Base-by-base conservation (phyloP, 2,888 invertebrate species). In the Apeira syringaria region DNA sequence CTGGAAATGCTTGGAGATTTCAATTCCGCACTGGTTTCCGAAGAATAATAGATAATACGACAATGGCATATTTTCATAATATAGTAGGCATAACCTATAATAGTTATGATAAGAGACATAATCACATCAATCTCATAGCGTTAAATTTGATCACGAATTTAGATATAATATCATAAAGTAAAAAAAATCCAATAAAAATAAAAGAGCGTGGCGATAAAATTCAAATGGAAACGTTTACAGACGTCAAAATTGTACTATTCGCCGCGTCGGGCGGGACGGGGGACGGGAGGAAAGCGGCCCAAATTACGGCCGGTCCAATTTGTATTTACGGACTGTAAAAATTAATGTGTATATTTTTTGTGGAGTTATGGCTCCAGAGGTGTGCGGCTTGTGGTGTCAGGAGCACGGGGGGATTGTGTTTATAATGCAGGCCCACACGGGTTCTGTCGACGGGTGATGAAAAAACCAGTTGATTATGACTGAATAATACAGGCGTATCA, bases 211-310 rank as follows among this genome's bases (percentile, higher is more conserved):
- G 65, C 53, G 48, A 68, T 73, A 76, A 76, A 77, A 68, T 54
- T 67, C 59, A 65, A 74, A 77, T 72, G 61, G 66, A 68, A 71
- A 61, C 57, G 62, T 59, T 65, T 57, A 62, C 61, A 69, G 68
- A 65, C 54, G 62, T 57, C 59, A 65, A 67, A 66, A 60, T 59
- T 56, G 56, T 58, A 53, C 59, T 53, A 56, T 60, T 53, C 59
- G 46, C 46, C 47, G 41, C 39, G 34, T 7, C 0, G 34, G 33
- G 15, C 25, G 5, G 47, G 48, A 24, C 22, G n/a, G n/a, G 51
- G 33, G 20, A 18, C 30, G 55, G 35, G 46, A 41, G 32, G 45
- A 29, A 7, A 4, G 20, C 37, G 57, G 43, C 31, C 60, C 53
- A 57, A 69, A 69, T 64, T 59, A 59, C 58, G 58, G 55, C 51